Evolutionary conservation across 2,113 vertebrate genomes (phyloP).

Genomic region (Alexandromys fortis): DNA sequence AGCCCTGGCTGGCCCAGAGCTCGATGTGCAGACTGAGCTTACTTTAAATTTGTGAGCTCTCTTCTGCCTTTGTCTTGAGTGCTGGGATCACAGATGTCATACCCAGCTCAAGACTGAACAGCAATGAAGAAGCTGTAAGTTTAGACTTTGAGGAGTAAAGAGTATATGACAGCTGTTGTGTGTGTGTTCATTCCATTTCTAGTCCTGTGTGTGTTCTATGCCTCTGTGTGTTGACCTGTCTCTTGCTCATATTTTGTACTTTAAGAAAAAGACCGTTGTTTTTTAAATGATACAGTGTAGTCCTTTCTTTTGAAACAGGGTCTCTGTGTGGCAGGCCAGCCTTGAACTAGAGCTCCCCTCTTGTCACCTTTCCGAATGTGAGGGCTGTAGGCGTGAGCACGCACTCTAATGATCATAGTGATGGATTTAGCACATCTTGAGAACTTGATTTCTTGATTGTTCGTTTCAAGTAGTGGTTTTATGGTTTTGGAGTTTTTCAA

Average conservation of each 20-base stretch:
- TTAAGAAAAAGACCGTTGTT: not conserved
- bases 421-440: not conserved
- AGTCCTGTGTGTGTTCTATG: not conserved
- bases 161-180: not conserved
- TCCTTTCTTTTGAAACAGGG: not conserved
- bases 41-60: not conserved
- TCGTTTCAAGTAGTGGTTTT: not conserved
- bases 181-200: not conserved
- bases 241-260: not conserved
- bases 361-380: not conserved
- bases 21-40: not conserved
- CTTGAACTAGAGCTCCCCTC: not conserved
- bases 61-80: not conserved
- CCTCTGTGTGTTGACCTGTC: not conserved
- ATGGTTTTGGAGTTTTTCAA: not conserved
- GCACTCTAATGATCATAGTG: not conserved
- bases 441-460: not conserved
- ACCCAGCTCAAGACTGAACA: not conserved
- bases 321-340: not conserved
- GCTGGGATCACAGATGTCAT: not conserved
- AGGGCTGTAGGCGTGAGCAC: not conserved
- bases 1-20: not conserved
- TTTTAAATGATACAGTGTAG: not conserved
- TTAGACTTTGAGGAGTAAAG: conserved; percentile 14
- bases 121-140: not conserved